A percentile compares a stretch with the other conserved stretches of the same genome.
These are phyloP conservation scores for Genyomyrus donnyi DNA, from an alignment of 2,113 vertebrate genomes.

Conservation along the genomic window DNA sequence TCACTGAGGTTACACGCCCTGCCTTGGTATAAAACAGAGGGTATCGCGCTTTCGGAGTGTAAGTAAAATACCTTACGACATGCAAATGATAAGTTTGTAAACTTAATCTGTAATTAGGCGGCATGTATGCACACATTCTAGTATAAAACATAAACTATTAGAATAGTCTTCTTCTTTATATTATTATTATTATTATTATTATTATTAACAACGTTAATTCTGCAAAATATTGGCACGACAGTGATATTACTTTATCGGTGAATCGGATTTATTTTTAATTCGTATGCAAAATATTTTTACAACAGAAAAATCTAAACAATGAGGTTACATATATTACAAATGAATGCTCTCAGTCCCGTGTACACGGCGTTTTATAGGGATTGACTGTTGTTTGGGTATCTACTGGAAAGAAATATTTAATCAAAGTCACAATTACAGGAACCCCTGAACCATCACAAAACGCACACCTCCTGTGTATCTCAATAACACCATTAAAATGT, in stretches of 20 bases:
- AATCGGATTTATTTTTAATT: background rate
- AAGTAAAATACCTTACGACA: background rate
- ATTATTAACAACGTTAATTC: background rate
- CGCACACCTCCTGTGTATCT: background rate
- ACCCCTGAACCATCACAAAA: background rate
- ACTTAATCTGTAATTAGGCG: background rate
- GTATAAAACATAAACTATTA: background rate
- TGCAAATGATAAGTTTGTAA: background rate
- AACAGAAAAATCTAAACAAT: background rate
- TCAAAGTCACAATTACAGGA: background rate
- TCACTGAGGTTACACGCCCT: background rate
- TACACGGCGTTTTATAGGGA: background rate
- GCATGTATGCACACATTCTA: background rate
- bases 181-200: background rate
- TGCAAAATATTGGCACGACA: background rate
- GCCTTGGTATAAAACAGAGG: background rate
- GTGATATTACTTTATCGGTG: background rate
- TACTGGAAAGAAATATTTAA: background rate
- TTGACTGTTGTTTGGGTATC: background rate
- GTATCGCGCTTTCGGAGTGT: background rate
- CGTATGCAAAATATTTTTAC: background rate
- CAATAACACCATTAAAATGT: background rate
- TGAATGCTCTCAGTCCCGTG: background rate
- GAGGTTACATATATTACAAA: background rate
- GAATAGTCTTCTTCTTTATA: background rate